Evolutionary conservation across 2,113 vertebrate species (phyloP).

Genomic region (Crotalus helleri): DNA sequence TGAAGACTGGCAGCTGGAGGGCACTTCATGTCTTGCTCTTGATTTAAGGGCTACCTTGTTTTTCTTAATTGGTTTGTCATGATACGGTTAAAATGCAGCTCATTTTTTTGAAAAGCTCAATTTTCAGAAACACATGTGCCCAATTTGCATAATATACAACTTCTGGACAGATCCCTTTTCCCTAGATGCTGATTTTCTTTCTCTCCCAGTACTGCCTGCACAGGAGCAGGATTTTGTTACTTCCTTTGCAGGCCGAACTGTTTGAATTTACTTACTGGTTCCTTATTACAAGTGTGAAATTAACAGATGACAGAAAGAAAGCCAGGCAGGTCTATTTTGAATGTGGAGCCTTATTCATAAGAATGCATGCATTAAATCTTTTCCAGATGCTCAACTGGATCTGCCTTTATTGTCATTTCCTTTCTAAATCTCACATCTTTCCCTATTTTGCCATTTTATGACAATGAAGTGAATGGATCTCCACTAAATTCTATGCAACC

Average conservation of each 20-base stretch:
- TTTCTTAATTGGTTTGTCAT: neutral
- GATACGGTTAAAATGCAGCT: neutral
- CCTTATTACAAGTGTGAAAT: slow-evolving; percentile 44
- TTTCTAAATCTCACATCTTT: slow-evolving; percentile 49
- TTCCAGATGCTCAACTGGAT: slow-evolving; percentile 60
- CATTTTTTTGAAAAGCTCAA: neutral
- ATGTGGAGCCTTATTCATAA: slow-evolving; percentile 36
- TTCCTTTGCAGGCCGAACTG: slow-evolving; percentile 59
- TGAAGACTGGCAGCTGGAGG: neutral
- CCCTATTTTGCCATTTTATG: neutral
- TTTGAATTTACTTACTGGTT: slow-evolving; percentile 49
- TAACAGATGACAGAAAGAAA: slow-evolving; percentile 52
- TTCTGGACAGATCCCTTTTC: slow-evolving; percentile 4
- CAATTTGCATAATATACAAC: neutral
- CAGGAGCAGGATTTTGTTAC: slow-evolving; percentile 64
- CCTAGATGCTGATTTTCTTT: slow-evolving; percentile 27
- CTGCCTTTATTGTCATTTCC: slow-evolving; percentile 25
- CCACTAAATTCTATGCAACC: neutral
- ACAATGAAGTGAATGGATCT: slow-evolving; percentile 20
- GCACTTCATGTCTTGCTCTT: neutral
- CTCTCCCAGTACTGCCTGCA: slow-evolving; percentile 49
- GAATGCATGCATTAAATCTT: slow-evolving; percentile 34
- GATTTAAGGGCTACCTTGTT: neutral
- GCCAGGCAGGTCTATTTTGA: slow-evolving; percentile 51
- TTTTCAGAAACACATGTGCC: slow-evolving; percentile 5